Percentiles rank a stretch among this genome's conserved stretches.
phyloP scores from a whole-genome alignment of 2,797 vertebrate species.

The Chloroceryle inda region DNA sequence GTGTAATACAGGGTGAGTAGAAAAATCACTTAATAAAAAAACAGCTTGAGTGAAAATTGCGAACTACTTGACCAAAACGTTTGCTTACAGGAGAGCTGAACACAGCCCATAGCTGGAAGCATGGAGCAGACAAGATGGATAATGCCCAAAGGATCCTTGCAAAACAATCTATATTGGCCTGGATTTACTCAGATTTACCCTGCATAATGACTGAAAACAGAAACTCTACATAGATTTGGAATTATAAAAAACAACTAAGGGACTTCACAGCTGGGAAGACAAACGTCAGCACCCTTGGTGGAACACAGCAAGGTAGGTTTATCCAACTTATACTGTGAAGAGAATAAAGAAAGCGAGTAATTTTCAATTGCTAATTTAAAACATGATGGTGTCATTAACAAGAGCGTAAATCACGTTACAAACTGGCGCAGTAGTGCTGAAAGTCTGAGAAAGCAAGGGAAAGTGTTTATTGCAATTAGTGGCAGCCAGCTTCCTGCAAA shows the following conservation, averaged over 20 bases:
- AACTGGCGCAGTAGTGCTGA: not conserved
- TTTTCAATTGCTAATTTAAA: slow-evolving; percentile 5
- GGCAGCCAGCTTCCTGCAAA: slow-evolving; percentile 29
- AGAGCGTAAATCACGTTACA: not conserved
- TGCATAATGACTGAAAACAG: not conserved
- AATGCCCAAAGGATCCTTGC: not conserved
- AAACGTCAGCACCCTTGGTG: not conserved
- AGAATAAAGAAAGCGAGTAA: not conserved
- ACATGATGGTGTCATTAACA: not conserved
- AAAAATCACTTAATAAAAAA: not conserved
- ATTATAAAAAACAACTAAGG: not conserved
- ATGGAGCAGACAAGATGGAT: not conserved
- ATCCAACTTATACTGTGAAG: not conserved
- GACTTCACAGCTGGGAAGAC: not conserved
- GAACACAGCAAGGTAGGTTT: not conserved
- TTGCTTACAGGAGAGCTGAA: not conserved
- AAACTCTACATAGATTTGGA: not conserved
- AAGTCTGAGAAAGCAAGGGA: not conserved
- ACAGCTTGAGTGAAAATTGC: not conserved
- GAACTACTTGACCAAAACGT: not conserved
- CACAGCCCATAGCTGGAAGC: not conserved
- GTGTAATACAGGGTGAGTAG: not conserved
- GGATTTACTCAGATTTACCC: not conserved
- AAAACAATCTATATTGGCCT: not conserved
- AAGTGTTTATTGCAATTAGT: slow-evolving; percentile 27